phyloP scores from a whole-genome alignment of 2,113 vertebrate genomes.

The mouse (Mus musculus) region DNA sequence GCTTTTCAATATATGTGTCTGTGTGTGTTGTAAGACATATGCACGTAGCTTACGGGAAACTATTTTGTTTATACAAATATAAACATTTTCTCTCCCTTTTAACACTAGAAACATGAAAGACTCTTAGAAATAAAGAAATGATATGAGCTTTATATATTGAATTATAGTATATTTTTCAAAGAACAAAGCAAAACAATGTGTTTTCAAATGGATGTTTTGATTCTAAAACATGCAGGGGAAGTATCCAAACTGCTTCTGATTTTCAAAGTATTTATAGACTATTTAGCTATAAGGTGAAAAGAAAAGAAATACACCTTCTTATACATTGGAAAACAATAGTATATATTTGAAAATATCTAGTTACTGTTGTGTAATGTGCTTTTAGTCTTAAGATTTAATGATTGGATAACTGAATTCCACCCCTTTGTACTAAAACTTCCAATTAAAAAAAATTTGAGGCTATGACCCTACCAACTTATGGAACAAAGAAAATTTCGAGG shows the following conservation, averaged over 20 bases:
- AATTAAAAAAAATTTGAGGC: slow-evolving; percentile 16
- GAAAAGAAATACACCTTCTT: background rate
- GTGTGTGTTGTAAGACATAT: background rate
- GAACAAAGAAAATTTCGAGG: background rate
- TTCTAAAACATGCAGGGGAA: background rate
- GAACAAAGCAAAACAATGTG: slow-evolving; percentile 11
- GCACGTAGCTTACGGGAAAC: background rate
- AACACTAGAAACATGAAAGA: slow-evolving; percentile 11
- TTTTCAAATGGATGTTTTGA: slow-evolving; percentile 47
- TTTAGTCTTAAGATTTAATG: slow-evolving; percentile 6
- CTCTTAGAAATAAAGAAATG: slow-evolving; percentile 34
- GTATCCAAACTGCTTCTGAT: background rate
- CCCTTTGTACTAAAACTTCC: background rate
- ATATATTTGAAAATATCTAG: background rate
- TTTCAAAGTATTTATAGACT: background rate
- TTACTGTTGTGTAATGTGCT: background rate
- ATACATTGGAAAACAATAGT: background rate
- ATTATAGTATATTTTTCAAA: background rate
- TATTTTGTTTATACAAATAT: slow-evolving; percentile 11
- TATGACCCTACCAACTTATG: background rate
- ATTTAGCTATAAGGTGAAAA: background rate
- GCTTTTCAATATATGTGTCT: background rate
- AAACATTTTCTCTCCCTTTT: slow-evolving; percentile 6
- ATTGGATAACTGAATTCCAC: background rate
- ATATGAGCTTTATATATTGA: background rate